These are phyloP conservation scores for Tympanoctomys barrerae DNA, from an alignment of 2,797 vertebrate species.

Conservation along the genomic window DNA sequence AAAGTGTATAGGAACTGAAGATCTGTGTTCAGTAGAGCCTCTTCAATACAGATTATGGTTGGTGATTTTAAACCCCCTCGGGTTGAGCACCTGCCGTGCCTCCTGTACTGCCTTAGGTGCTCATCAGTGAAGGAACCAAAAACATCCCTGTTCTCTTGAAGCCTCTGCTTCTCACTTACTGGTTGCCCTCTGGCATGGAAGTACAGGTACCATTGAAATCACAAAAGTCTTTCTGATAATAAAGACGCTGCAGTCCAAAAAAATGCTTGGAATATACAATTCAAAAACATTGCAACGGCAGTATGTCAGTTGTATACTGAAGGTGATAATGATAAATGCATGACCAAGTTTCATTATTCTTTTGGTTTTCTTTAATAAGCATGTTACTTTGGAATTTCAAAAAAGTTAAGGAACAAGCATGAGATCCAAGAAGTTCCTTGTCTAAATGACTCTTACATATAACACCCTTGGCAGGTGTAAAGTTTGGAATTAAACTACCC, in stretches of 20 bases:
- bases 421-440: neutral
- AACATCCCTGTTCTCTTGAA: neutral
- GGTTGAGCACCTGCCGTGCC: neutral
- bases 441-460: neutral
- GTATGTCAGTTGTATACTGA: neutral
- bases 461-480: neutral
- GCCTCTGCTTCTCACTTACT: neutral
- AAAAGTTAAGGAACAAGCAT: neutral
- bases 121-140: neutral
- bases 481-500: neutral
- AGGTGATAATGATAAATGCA: neutral
- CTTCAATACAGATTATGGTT: neutral
- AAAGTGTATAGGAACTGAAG: neutral
- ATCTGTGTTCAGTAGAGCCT: neutral
- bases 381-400: conserved; percentile 30
- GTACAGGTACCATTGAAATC: neutral
- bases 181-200: neutral
- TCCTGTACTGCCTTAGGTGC: neutral
- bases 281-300: neutral
- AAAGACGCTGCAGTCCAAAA: neutral
- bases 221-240: conserved; percentile 7
- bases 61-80: neutral
- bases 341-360: neutral
- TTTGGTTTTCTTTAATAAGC: neutral
- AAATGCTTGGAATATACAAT: conserved; percentile 20